Conservation (phyloP, 2,888 invertebrate species). For the Chelonus formosanus region DNA sequence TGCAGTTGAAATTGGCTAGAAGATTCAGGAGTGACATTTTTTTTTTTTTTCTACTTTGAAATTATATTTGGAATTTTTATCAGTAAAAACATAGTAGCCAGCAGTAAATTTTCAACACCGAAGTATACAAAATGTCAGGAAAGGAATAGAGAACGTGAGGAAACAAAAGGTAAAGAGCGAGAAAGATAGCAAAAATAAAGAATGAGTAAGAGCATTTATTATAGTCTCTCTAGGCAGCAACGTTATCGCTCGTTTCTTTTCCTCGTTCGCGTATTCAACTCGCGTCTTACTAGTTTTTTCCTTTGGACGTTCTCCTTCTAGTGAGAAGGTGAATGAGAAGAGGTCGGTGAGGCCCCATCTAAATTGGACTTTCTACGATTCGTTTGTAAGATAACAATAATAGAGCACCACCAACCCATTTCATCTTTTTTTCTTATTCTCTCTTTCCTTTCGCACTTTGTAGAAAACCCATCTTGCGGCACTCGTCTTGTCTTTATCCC, state of each 20-base stretch:
- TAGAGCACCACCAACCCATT: slow-evolving; percentile 33
- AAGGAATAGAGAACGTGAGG: slow-evolving; percentile 9
- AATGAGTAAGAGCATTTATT: slow-evolving; percentile 25
- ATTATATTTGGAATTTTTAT: too few species aligned
- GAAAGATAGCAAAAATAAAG: slow-evolving; percentile 6
- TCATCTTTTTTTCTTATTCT: slow-evolving; percentile 16
- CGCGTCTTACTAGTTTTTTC: slow-evolving; percentile 29
- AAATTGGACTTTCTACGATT: slow-evolving; percentile 40
- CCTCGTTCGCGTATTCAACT: slow-evolving; percentile 27
- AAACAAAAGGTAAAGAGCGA: neutral
- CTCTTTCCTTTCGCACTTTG: slow-evolving; percentile 5
- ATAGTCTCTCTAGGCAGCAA: slow-evolving; percentile 18
- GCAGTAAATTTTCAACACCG: neutral
- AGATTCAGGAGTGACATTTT: neutral
- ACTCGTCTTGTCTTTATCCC: neutral
- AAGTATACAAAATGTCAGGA: neutral
- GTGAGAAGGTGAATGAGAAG: slow-evolving; percentile 25
- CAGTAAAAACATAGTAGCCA: too few species aligned
- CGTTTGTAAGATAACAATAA: slow-evolving; percentile 40
- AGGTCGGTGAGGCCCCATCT: slow-evolving; percentile 31
- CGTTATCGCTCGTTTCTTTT: slow-evolving; percentile 30
- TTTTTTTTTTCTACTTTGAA: neutral
- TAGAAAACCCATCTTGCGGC: slow-evolving; percentile 23
- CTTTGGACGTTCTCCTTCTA: slow-evolving; percentile 14
- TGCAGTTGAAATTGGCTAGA: neutral